A percentile compares a stretch with the other conserved stretches of the same genome.
phyloP scores from a whole-genome alignment of 1,140 invertebrate species.

The Mylabris phalerata region DNA sequence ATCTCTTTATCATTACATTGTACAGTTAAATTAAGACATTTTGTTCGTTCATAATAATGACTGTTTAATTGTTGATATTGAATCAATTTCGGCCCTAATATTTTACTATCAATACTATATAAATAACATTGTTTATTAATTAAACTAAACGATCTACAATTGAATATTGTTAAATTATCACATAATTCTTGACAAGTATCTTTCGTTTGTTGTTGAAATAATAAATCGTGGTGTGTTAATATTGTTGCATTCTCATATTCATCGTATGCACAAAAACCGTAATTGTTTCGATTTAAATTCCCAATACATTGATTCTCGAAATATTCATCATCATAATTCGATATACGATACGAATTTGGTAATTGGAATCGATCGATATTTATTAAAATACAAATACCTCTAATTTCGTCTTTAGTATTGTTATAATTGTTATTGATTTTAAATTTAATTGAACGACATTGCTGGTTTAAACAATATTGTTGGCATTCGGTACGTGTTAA shows the following conservation, averaged over 20 bases:
- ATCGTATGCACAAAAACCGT: conserved; percentile 38
- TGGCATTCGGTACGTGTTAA: conserved; percentile 45
- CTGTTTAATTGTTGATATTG: conserved; percentile 32
- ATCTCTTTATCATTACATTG: conserved; percentile 49
- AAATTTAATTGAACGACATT: conserved; percentile 46
- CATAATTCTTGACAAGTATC: conserved; percentile 35
- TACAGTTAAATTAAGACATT: conserved; percentile 49
- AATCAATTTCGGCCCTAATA: conserved; percentile 44
- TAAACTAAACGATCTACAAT: conserved; percentile 32
- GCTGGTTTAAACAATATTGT: conserved; percentile 45
- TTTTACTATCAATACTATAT: conserved; percentile 47
- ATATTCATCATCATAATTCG: conserved; percentile 55
- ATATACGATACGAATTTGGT: conserved; percentile 54
- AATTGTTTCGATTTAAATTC: background rate
- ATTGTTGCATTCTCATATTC: conserved; percentile 34
- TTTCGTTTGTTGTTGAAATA: conserved; percentile 28
- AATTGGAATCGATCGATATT: conserved; percentile 53
- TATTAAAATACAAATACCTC: conserved; percentile 52
- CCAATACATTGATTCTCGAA: conserved; percentile 54
- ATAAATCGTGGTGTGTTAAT: conserved; percentile 29
- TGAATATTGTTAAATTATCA: conserved; percentile 26
- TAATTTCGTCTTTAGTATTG: conserved; percentile 25
- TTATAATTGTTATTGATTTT: conserved; percentile 38
- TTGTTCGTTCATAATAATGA: conserved; percentile 45
- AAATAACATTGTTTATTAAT: conserved; percentile 36